Base-by-base conservation (phyloP, 1,140 invertebrate species). In the Drosophila eugracilis region DNA sequence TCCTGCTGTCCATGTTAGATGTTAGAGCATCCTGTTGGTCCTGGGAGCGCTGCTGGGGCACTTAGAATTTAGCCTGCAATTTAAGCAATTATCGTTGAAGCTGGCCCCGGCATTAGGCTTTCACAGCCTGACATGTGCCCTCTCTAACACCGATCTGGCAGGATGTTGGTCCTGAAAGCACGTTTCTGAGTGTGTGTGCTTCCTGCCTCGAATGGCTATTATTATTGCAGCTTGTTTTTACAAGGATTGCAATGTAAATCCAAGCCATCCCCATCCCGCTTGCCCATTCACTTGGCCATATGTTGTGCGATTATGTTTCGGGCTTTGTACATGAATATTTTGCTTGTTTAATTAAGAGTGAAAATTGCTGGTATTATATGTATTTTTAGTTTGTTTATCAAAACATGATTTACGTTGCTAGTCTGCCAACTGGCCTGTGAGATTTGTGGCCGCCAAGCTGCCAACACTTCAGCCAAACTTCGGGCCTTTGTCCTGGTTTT, bases 51-150 rank as follows among this genome's bases (percentile, higher is more conserved):
- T 66, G 59, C 26, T 50, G 63, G 39, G 63, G 50, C 78, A 75
- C 63, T 81, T 41, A 54, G 54, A 75, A 75, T 88, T 66, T 63
- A 49, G 60, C 42, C 57, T 57, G 78, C 75, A 86, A 88, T 83
- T 86, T 62, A 69, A 47, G 78, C 83, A 75, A 88, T 88, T 88
- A 88, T 81, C 63, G 74, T 59, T 54, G 58, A 50, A 55, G 59
- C 71, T 28, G 62, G 62, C 59, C 75, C 73, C 55, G 54, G 81
- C 72, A 58, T 76, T 77, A 60, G 67, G 54, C 66, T 77, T 45
- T 47, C 53, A 54, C 58, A 55, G 69, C 67, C 58, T 79, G 80
- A 69, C 80, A 84, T 84, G 55, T 79, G 59, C 54, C 55, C 53
- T 34, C 26, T 24, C 5, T n/a, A 47, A 22, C 58, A 32, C 50